Evolutionary conservation across 1,140 invertebrate species (phyloP).

Genomic region (Sycobia sp.): DNA sequence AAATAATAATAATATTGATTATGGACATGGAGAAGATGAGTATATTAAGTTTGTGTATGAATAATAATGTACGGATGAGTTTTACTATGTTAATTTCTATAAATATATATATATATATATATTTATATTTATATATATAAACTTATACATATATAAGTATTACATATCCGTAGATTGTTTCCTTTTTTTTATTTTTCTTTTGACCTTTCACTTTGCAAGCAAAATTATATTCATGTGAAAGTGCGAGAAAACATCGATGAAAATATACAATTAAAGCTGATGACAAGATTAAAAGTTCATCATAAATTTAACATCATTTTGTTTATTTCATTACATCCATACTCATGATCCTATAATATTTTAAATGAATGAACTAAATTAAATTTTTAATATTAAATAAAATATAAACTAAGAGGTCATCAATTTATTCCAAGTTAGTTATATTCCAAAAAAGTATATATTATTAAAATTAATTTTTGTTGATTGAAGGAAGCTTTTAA

Average conservation of each 20-base stretch:
- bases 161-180: not conserved
- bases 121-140: too few species aligned
- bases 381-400: too few species aligned
- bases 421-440: too few species aligned
- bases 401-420: too few species aligned
- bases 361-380: too few species aligned
- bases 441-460: too few species aligned
- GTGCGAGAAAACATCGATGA: conserved; percentile 7
- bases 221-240: conserved; percentile 5
- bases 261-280: conserved; percentile 10
- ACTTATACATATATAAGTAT: not conserved
- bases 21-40: not conserved
- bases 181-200: not conserved
- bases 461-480: too few species aligned
- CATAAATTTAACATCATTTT: conserved; percentile 9
- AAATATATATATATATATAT: conserved; percentile 3
- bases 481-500: too few species aligned
- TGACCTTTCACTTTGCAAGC: not conserved
- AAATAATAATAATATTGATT: conserved; percentile 5
- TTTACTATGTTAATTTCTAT: conserved; percentile 19
- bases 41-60: conserved; percentile 7
- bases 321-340: not conserved
- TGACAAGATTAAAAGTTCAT: conserved; percentile 17
- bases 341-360: not conserved
- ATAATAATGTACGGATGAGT: conserved; percentile 23